Evolutionary conservation across 2,888 invertebrate species (phyloP).

Genomic region (Drosophila infuscata): DNA sequence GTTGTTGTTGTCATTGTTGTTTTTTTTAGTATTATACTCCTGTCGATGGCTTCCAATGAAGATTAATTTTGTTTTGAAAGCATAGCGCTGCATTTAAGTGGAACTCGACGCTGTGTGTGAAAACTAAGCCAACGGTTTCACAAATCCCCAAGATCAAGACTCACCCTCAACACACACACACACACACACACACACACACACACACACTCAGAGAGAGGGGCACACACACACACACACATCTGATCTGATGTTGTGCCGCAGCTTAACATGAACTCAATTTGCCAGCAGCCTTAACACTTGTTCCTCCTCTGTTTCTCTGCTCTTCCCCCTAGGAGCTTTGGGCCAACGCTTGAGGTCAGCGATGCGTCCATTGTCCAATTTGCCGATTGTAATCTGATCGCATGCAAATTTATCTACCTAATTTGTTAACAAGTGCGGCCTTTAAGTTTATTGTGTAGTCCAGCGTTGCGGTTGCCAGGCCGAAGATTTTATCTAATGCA

Average conservation of each 20-base stretch:
- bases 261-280: constrained; percentile 76
- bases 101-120: constrained; percentile 58
- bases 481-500: constrained; percentile 1
- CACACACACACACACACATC: not conserved
- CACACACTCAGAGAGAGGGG: not conserved
- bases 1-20: not conserved
- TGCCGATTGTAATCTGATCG: constrained; percentile 73
- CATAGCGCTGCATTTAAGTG: constrained; percentile 63
- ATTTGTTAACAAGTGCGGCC: constrained; percentile 72
- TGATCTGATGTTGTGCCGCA: constrained; percentile 48
- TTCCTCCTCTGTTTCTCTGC: constrained; percentile 28
- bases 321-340: constrained; percentile 29
- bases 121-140: constrained; percentile 59
- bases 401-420: constrained; percentile 73
- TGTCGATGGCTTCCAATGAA: constrained; percentile 79
- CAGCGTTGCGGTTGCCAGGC: constrained; percentile 2
- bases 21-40: constrained; percentile 42
- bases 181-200: not conserved
- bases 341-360: constrained; percentile 37
- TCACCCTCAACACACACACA: constrained; percentile 9
- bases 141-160: constrained; percentile 16
- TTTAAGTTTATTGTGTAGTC: constrained; percentile 26
- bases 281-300: constrained; percentile 79
- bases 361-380: constrained; percentile 53
- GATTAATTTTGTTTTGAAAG: constrained; percentile 79